phyloP scores from a whole-genome alignment of 2,113 vertebrate genomes.

The Probosciger aterrimus region DNA sequence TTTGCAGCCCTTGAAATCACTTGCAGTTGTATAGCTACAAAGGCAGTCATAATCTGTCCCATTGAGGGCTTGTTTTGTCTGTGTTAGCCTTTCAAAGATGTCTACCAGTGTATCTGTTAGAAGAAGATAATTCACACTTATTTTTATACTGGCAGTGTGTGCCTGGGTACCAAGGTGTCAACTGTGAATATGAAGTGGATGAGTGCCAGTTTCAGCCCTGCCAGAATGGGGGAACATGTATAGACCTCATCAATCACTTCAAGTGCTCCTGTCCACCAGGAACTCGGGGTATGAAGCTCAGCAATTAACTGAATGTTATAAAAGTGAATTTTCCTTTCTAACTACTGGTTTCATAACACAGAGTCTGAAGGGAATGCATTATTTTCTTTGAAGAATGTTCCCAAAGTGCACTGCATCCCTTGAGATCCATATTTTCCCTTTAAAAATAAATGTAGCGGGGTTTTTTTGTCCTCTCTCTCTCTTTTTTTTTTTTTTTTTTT shows the following conservation, averaged over 20 bases:
- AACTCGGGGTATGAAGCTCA: slow-evolving; percentile 79
- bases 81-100: not conserved
- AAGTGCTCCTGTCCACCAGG: slow-evolving; percentile 89
- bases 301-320: not conserved
- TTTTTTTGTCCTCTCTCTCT: not conserved
- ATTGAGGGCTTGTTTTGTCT: not conserved
- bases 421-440: slow-evolving; percentile 31
- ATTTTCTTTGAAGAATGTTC: slow-evolving; percentile 46
- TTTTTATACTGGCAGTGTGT: slow-evolving; percentile 75
- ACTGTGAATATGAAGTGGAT: slow-evolving; percentile 89
- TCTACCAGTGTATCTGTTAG: not conserved
- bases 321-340: not conserved
- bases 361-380: not conserved
- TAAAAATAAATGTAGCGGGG: slow-evolving; percentile 30
- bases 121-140: not conserved
- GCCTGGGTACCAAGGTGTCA: slow-evolving; percentile 88
- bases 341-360: not conserved
- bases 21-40: not conserved
- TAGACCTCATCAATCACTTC: slow-evolving; percentile 90
- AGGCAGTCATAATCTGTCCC: not conserved
- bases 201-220: slow-evolving; percentile 89
- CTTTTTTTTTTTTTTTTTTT: not conserved
- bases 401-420: slow-evolving; percentile 30
- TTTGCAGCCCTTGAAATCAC: not conserved
- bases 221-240: slow-evolving; percentile 86